Evolutionary conservation across 2,888 invertebrate species (phyloP), one percentile per base, ranked within the genome.

Genomic region (Scaptomyza flava): DNA sequence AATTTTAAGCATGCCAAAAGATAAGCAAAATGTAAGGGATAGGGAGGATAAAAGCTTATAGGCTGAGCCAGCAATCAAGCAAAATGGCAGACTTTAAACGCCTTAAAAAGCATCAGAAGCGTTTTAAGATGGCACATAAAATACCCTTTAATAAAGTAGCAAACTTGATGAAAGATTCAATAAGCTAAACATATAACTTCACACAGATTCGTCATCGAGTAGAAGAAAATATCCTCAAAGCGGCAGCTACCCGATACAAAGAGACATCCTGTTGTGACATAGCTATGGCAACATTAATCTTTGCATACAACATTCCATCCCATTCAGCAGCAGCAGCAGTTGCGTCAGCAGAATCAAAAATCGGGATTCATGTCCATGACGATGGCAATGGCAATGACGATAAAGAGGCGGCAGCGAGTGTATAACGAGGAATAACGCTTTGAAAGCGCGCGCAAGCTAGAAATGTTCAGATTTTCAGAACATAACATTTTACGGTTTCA

Each of bases 401-500:
- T 48, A 23, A 43, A 50, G 33, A 7, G 14, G 30, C 4, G 27
- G 7, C 38, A 20, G 8, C 3, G 6, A 7, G 8, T 11, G 33
- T n/a, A 20, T 50, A 34, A 9, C 34, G n/a, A 23, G 50, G 46
- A 64, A 48, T 47, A 77, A 59, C 65, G 88, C 79, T 84, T 85
- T 77, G 89, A 81, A 79, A 86, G 79, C 83, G 89, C 36, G n/a
- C 36, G 7, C 14, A 14, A 17, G 41, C 83, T 88, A 77, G 86
- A 87, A 87, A 85, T 89, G 27, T 88, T 86, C 83, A 87, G 89
- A 89, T 84, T 84, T 84, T 87, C 81, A 70, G 89, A 86, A 88
- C 81, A 89, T 86, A 89, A 85, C 88, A 85, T 85, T 85, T 89
- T 89, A 85, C 88, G 88, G 89, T 89, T 85, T 85, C 83, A 85